Evolutionary conservation across 2,888 invertebrate genomes (phyloP).

Genomic region (Silvanus unidentatus): DNA sequence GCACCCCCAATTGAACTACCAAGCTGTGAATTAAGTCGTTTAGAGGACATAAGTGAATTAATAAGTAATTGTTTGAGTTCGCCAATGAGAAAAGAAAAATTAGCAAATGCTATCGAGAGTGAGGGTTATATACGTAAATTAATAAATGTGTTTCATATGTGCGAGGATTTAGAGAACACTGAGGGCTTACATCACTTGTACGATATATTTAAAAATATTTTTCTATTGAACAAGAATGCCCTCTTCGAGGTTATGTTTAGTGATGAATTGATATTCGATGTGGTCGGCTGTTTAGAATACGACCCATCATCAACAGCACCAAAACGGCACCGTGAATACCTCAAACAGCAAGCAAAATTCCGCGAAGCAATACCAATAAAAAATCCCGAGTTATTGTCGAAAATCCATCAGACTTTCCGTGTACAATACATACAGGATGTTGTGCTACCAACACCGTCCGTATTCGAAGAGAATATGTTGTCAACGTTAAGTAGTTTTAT

Average conservation of each 20-base stretch:
- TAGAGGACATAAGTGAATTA: constrained; percentile 93
- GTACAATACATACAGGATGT: constrained; percentile 99
- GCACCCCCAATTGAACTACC: constrained; percentile 93
- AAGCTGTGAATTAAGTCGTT: constrained; percentile 84
- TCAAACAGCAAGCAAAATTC: constrained; percentile 86
- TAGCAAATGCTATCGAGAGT: constrained; percentile 86
- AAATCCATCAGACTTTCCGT: constrained; percentile 99
- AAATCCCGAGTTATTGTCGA: constrained; percentile 88
- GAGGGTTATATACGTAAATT: constrained; percentile 95
- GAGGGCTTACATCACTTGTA: constrained; percentile 93
- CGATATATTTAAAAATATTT: constrained; percentile 98
- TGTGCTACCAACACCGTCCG: constrained; percentile 95
- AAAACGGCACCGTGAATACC: constrained; percentile 92
- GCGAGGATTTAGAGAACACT: constrained; percentile 93
- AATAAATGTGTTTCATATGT: constrained; percentile 90
- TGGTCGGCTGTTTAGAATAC: constrained; percentile 97
- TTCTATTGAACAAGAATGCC: constrained; percentile 94
- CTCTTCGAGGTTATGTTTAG: constrained; percentile 97
- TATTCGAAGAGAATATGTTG: constrained; percentile 98
- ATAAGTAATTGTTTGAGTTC: constrained; percentile 84
- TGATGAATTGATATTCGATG: constrained; percentile 94
- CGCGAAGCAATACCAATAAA: constrained; percentile 92
- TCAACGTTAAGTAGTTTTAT: constrained; percentile 97
- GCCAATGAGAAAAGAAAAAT: constrained; percentile 87
- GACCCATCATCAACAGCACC: constrained; percentile 83